Base-by-base conservation (phyloP, 2,797 vertebrate genomes). In the Gymnoscopelus microlampas region DNA sequence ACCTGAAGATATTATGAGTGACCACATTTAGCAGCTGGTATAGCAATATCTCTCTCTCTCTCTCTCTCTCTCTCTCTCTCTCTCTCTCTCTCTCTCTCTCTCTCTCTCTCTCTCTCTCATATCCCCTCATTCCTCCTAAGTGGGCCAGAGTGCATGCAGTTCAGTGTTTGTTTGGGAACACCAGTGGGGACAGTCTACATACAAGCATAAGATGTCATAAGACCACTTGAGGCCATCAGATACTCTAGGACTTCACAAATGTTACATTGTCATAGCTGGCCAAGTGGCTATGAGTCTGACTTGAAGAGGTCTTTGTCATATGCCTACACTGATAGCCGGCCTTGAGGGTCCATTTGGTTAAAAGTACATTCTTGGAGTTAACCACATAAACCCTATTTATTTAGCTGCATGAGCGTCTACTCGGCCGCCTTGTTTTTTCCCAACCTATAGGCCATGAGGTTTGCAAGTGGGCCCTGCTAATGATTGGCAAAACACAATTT, bases 131-230 rank as follows among this genome's bases (percentile, higher is more conserved):
- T 39, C 32, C 11, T 55, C 53, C 53, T 49, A 51, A 76, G 77
- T 84, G 70, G 82, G 75, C 56, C 70, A 85, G 57, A 87, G 82
- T 76, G 81, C 49, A 23, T 29, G 29, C 39, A 63, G 60, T 53
- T 48, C 6, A 65, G 66, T 58, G 68, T 87, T 81, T 87, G 75
- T 87, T 87, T 84, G 74, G 73, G 81, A 85, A 87, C 78, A 83
- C 64, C 64, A 62, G 59, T 72, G 57, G 64, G 56, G 63, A 76
- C 77, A 70, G 67, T 44, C 66, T 59, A 71, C 73, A 53, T 59
- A 71, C 73, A 50, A 48, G 68, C 55, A 3, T 23, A 29, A 29
- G 63, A 55, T 39, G 23, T 53, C 23, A 1, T 14, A 59, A 50
- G 56, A n/a, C 15, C 63, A 66, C 44, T 65, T 63, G 61, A 77